Evolutionary conservation across 1,140 invertebrate genomes (phyloP), one percentile per base, ranked within the genome.

Genomic region (Pseudomyrmex dendroicus): DNA sequence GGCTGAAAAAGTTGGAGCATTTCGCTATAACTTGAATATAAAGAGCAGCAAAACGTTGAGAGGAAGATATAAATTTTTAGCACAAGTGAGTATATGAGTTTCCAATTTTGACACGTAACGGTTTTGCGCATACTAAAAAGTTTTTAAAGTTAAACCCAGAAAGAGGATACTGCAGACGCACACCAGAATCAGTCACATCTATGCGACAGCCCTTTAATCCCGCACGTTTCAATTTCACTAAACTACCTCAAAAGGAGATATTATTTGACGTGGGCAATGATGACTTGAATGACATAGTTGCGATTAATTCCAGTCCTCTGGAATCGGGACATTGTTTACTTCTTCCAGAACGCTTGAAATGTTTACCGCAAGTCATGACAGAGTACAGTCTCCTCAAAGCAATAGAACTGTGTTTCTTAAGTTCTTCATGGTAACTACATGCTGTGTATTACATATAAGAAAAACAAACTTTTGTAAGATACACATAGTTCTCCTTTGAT

Each of bases 281-380:
- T 52, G 82, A 89, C 73, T 84, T 89, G 64, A 90, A 92, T 78
- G 91, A 96, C 85, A 83, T 89, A 62, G 84, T 95, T 92, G 73
- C 96, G 46, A 95, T 96, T 48, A 97, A 97, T 94, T 95, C 96
- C 2, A 97, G 97, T 90, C 97, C 97, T 2, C 93, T 97, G 85
- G 96, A 96, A 84, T 94, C 93, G 83, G 95, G 96, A 54, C 96
- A 97, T 92, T 95, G 95, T 84, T 93, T 97, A 56, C 89, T 97
- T 9, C 92, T 97, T 52, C 96, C 96, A 9, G 94, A 95, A 83
- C 87, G 96, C 15, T 91, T 95, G 22, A 90, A 91, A 76, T 94
- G 94, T 87, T 90, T 95, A 68, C 96, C 96, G 35, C 97, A 97
- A 94, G 88, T 95, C 59, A 84, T 95, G 20, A 95, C 94, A 57